Evolutionary conservation across 2,797 vertebrate species (phyloP), one percentile per base, ranked within the genome.

Genomic region (Chelon auratus): DNA sequence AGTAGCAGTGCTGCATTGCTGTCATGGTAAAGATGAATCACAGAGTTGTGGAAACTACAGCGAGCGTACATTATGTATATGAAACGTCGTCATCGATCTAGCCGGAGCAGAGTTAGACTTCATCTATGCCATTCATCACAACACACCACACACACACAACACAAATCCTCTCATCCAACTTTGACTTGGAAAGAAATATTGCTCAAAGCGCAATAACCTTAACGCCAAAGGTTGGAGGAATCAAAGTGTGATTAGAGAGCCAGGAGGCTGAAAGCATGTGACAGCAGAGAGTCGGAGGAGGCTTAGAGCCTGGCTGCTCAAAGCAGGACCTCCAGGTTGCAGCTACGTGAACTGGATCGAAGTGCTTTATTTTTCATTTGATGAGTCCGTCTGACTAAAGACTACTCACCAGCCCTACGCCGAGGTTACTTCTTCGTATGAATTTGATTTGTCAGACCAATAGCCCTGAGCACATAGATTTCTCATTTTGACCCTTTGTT

Each of bases 171-270:
- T 24, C n/a, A 11, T 61, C 45, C 52, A 69, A 77, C 75, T 78
- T 80, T 83, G 74, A 87, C 87, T 86, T 80, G 79, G 58, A 75
- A 80, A 74, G 68, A 87, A 79, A 77, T 89, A 89, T 78, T 78
- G 75, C 75, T 71, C 75, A 56, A 81, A 78, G 70, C 68, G 79
- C 84, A 91, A 80, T 87, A 91, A 83, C 67, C 11, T 42, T 62
- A 80, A 65, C 54, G 55, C 59, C 71, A 67, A 61, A 70, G 77
- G 70, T 75, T 83, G 68, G 52, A 85, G 68, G 71, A 73, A 86
- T 85, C 75, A 39, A 59, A 60, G 69, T 70, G 80, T 81, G 78
- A 91, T 93, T 89, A 89, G 80, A 76, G 54, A 77, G 74, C 69
- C 63, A 65, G 55, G 76, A 84, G 65, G 77, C 75, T 65, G 67